phyloP scores from a whole-genome alignment of 2,797 vertebrate genomes.

The Cuculus canorus region DNA sequence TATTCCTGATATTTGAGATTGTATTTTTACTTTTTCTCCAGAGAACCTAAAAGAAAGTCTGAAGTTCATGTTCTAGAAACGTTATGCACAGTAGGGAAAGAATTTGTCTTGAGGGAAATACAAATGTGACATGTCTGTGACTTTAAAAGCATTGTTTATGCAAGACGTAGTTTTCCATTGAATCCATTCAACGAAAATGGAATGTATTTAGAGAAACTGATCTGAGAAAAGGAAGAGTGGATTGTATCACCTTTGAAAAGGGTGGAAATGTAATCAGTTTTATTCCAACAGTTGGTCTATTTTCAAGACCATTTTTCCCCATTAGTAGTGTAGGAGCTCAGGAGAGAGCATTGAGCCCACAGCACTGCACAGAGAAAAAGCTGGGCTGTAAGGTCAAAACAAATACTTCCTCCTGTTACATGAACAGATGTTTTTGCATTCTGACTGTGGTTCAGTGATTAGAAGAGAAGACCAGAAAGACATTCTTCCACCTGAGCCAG shows the following conservation, averaged over 20 bases:
- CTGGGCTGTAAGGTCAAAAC: not conserved
- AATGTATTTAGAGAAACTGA: conserved; percentile 26
- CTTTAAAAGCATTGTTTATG: conserved; percentile 24
- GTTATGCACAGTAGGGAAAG: not conserved
- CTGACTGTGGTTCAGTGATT: not conserved
- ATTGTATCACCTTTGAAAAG: not conserved
- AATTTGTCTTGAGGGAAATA: conserved; percentile 11
- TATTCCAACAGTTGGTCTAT: not conserved
- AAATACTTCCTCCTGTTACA: not conserved
- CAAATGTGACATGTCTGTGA: not conserved
- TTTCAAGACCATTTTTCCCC: not conserved
- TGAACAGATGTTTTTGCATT: not conserved
- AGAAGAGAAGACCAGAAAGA: not conserved
- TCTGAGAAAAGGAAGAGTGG: conserved; percentile 30
- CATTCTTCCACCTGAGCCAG: not conserved
- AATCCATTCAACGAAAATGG: not conserved
- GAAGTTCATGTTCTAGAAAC: not conserved
- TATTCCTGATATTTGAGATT: not conserved
- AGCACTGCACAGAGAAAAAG: not conserved
- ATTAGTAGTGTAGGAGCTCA: not conserved
- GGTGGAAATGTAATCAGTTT: not conserved
- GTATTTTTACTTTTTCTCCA: not conserved
- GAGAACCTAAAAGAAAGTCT: not conserved
- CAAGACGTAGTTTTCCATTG: conserved; percentile 14
- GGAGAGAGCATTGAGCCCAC: not conserved